phyloP scores from a whole-genome alignment of 2,113 vertebrate genomes.

The Apistogramma diplotaenia region DNA sequence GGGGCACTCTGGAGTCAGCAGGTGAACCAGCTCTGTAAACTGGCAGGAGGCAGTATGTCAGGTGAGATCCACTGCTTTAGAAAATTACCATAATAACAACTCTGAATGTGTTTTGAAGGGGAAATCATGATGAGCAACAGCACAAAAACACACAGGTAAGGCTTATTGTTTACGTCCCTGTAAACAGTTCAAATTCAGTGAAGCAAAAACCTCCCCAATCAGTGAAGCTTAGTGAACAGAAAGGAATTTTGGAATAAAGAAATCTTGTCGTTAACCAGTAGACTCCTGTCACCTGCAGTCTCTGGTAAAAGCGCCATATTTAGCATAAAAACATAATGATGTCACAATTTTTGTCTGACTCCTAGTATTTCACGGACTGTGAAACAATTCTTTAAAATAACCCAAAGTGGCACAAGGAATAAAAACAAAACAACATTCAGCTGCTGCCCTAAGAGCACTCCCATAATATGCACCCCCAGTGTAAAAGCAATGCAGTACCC shows the following conservation, averaged over 20 bases:
- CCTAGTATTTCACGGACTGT: neutral
- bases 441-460: neutral
- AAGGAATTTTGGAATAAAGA: neutral
- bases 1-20: neutral
- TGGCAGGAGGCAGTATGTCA: slow-evolving; percentile 3
- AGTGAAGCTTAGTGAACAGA: neutral
- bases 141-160: neutral
- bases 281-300: neutral
- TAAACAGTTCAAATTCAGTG: neutral
- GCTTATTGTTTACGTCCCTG: neutral
- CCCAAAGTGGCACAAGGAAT: neutral
- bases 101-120: neutral
- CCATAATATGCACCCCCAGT: neutral
- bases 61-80: neutral
- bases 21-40: slow-evolving; percentile 3
- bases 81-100: slow-evolving; percentile 11
- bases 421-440: neutral
- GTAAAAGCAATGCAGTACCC: neutral
- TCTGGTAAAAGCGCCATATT: neutral
- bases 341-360: neutral
- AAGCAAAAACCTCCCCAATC: neutral
- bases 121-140: neutral
- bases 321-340: neutral
- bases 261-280: neutral
- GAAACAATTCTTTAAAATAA: neutral